Evolutionary conservation across 2,888 invertebrate species (phyloP).

Genomic region (Cryptophagus acutangulus): DNA sequence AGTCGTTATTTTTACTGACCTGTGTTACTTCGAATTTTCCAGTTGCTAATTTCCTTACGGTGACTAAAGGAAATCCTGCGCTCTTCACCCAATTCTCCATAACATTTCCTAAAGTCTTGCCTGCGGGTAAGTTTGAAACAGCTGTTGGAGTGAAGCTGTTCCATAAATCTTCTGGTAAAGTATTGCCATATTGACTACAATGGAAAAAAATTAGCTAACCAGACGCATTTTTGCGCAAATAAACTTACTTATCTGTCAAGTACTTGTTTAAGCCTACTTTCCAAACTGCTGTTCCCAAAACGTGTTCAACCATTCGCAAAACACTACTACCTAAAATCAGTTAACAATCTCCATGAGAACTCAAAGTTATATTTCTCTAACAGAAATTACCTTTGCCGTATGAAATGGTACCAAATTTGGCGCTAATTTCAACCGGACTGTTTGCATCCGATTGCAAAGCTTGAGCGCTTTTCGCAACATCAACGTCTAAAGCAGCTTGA

Average conservation of each 20-base stretch:
- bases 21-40: constrained; percentile 22
- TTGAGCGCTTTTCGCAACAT: constrained; percentile 7
- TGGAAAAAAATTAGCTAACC: not conserved
- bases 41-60: constrained; percentile 11
- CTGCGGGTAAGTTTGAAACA: constrained; percentile 39
- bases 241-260: constrained; percentile 11
- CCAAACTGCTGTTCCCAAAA: constrained; percentile 53
- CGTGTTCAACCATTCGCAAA: constrained; percentile 62
- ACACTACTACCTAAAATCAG: constrained; percentile 26
- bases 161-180: constrained; percentile 21
- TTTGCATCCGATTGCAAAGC: constrained; percentile 54
- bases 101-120: constrained; percentile 12
- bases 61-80: constrained; percentile 23
- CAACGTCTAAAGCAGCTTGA: constrained; percentile 16
- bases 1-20: constrained; percentile 14
- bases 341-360: too few relatives aligned
- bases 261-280: constrained; percentile 54
- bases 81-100: constrained; percentile 24
- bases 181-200: constrained; percentile 11
- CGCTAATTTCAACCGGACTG: constrained; percentile 51
- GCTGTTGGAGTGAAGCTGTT: constrained; percentile 28
- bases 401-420: constrained; percentile 57
- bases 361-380: too few relatives aligned
- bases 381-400: constrained; percentile 64
- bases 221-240: not conserved